phyloP scores from a whole-genome alignment of 2,797 vertebrate species.

The Clarias fuscus region DNA sequence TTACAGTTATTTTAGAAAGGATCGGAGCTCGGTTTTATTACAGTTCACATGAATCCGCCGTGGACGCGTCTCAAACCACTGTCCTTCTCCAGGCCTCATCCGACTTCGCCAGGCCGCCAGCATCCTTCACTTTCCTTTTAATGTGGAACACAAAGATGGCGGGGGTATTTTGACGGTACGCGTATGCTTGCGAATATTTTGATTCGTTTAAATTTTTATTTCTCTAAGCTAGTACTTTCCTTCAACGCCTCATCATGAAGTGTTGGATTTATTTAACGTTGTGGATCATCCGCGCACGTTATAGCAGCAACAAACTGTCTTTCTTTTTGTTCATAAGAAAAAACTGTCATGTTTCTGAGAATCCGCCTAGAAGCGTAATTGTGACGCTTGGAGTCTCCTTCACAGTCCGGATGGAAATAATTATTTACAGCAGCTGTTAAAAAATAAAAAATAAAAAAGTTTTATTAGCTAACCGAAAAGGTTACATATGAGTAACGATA shows the following conservation, averaged over 20 bases:
- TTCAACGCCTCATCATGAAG: background rate
- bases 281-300: background rate
- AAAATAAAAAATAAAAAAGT: too few relatives aligned
- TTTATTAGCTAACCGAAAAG: background rate
- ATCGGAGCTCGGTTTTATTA: background rate
- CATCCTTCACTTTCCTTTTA: background rate
- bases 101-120: background rate
- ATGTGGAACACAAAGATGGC: background rate
- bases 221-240: background rate
- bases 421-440: background rate
- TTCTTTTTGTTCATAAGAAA: background rate
- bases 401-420: background rate
- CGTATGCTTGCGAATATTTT: background rate
- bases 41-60: background rate
- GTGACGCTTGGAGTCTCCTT: background rate
- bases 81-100: background rate
- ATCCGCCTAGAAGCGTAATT: background rate
- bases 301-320: background rate
- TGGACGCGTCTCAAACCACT: background rate
- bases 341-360: too few relatives aligned
- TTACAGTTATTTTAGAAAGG: background rate
- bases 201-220: background rate
- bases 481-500: background rate
- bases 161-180: background rate
- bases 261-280: background rate